Evolutionary conservation across 2,113 vertebrate species (phyloP).

Genomic region (Neolamprologus cancellatus): DNA sequence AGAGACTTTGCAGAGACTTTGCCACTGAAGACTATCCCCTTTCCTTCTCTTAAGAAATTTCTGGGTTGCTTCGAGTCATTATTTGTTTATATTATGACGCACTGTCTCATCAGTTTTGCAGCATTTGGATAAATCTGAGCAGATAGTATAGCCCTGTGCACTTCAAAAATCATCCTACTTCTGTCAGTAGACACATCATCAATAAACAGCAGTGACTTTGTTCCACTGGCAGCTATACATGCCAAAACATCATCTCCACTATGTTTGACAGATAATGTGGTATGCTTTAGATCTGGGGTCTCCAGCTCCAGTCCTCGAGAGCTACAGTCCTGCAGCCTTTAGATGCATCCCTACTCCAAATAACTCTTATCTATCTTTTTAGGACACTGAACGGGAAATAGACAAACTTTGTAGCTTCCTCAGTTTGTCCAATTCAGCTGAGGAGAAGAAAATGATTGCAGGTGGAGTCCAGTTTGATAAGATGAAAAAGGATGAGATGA

Average conservation of each 20-base stretch:
- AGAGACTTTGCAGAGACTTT: background rate
- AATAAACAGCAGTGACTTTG: background rate
- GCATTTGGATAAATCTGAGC: background rate
- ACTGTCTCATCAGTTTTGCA: background rate
- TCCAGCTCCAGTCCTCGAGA: background rate
- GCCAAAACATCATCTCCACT: background rate
- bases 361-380: background rate
- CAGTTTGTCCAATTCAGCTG: slow-evolving; percentile 57
- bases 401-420: slow-evolving; percentile 73
- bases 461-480: slow-evolving; percentile 70
- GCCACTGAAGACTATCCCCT: background rate
- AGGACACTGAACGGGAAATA: slow-evolving; percentile 70
- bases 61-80: fast-evolving
- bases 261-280: background rate
- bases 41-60: background rate
- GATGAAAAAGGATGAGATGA: slow-evolving; percentile 73
- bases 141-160: background rate
- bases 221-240: background rate
- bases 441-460: slow-evolving; percentile 46
- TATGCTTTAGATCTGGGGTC: background rate
- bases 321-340: background rate
- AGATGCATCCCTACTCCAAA: background rate
- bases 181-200: background rate
- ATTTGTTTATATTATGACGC: background rate
- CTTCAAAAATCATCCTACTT: background rate